Evolutionary conservation across 2,113 vertebrate species (phyloP), one percentile per base, ranked within the genome.

Genomic region (Cyprinodon variegatus): DNA sequence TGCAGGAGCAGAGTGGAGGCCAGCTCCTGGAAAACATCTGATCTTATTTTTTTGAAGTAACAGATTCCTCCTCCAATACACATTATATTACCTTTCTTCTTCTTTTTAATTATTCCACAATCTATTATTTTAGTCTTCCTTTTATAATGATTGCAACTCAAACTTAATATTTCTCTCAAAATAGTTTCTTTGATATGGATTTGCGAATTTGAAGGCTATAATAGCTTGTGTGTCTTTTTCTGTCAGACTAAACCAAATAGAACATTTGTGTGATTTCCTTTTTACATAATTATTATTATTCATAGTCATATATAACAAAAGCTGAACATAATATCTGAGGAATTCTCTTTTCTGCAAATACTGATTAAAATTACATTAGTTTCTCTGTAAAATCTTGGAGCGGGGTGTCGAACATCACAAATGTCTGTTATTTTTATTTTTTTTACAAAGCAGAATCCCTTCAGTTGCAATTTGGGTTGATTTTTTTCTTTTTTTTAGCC

Each of bases 381-480:
- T 71, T 53, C 67, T 70, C 59, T 78, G 68, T 29, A 40, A 68
- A 71, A 38, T 78, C 53, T 73, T 69, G 14, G 38, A 64, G 72
- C 70, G 48, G 77, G 67, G 74, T 61, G 4, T 1, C 41, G 40
- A 50, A 78, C 20, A 70, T 62, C 17, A 74, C 65, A 57, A 81
- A 67, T 76, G 29, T 2, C 63, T 72, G 73, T 62, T 68, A 65
- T 81, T 83, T 40, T 1, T 48, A 70, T 74, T 65, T 68, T 68
- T 72, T 79, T 84, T 43, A 53, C 70, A 8, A 4, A 62, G 59
- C 74, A 74, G 77, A 89, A 74, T 70, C 64, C 68, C 76, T 80
- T 77, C 80, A 70, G 63, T 36, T 60, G 71, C 70, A 86, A 86
- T 88, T 85, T 81, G 80, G 38, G 11, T 50, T 40, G 50, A 88